Conservation (phyloP, 2,888 invertebrate genomes). For the Diogma glabrata region DNA sequence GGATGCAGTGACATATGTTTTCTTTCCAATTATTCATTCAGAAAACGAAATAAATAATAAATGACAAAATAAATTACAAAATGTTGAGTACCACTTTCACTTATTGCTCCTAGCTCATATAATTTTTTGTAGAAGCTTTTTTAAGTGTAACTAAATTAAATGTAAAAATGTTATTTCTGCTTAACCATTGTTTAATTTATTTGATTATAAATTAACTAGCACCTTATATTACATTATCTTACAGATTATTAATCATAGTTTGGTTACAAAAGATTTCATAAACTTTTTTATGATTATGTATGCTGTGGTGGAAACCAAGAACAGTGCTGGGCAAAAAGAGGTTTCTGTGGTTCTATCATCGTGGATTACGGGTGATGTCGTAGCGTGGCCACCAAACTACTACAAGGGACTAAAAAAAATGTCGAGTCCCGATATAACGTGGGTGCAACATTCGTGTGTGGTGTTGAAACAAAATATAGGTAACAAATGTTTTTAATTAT, state of each 20-base stretch:
- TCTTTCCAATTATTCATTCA: not conserved
- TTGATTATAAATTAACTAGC: too few species aligned
- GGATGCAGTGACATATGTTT: not conserved
- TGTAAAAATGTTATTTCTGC: too few species aligned
- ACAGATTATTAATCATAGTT: too few species aligned
- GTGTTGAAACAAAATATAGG: not conserved
- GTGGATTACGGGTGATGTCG: not conserved
- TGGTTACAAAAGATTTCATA: too few species aligned
- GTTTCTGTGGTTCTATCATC: not conserved
- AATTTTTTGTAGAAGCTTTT: too few species aligned
- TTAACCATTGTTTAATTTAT: too few species aligned
- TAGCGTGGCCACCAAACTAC: not conserved
- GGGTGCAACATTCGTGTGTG: not conserved
- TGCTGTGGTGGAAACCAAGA: not conserved
- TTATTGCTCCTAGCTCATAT: too few species aligned
- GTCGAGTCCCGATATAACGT: not conserved
- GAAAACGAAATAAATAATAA: not conserved
- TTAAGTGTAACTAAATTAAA: too few species aligned
- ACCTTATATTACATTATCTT: too few species aligned
- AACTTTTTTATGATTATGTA: not conserved
- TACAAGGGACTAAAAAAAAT: not conserved
- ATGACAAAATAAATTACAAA: not conserved
- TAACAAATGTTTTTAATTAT: not conserved
- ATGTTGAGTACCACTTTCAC: too few species aligned
- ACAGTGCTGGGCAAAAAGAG: not conserved